These are phyloP conservation scores for Nothura maculosa DNA, from an alignment of 2,797 vertebrate species.

Conservation along the genomic window DNA sequence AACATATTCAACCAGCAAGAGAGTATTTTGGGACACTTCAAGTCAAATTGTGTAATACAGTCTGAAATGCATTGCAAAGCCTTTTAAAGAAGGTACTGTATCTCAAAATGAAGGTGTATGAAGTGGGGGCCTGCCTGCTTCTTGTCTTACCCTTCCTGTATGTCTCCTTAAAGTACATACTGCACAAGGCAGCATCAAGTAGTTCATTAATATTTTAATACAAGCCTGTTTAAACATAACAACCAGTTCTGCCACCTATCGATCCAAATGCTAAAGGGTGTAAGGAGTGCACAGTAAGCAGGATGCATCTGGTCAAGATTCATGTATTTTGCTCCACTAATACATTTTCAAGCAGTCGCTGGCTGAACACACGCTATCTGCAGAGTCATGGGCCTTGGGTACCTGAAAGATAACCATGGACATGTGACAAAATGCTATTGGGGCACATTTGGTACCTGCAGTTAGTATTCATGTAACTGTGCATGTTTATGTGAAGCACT, in stretches of 20 bases:
- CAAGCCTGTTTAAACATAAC: background rate
- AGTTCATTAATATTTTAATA: background rate
- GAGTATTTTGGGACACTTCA: background rate
- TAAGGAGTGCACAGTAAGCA: background rate
- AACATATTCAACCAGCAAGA: background rate
- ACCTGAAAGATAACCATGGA: background rate
- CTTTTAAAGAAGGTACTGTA: background rate
- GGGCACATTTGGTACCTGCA: background rate
- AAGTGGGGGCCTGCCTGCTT: background rate
- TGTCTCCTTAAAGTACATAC: background rate
- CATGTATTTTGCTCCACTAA: background rate
- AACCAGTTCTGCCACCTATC: background rate
- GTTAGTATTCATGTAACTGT: background rate
- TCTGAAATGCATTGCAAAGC: background rate
- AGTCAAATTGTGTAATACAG: conserved; percentile 23
- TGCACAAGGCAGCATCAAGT: background rate
- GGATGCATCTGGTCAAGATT: background rate
- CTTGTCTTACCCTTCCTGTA: background rate
- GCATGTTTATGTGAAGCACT: background rate
- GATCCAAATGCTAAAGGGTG: background rate
- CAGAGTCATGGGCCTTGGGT: background rate
- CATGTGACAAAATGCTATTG: background rate
- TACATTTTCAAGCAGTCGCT: background rate
- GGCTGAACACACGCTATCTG: background rate
- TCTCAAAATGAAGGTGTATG: background rate